Evolutionary conservation across 1,140 invertebrate genomes (phyloP).

Genomic region (Lepidostoma basale): DNA sequence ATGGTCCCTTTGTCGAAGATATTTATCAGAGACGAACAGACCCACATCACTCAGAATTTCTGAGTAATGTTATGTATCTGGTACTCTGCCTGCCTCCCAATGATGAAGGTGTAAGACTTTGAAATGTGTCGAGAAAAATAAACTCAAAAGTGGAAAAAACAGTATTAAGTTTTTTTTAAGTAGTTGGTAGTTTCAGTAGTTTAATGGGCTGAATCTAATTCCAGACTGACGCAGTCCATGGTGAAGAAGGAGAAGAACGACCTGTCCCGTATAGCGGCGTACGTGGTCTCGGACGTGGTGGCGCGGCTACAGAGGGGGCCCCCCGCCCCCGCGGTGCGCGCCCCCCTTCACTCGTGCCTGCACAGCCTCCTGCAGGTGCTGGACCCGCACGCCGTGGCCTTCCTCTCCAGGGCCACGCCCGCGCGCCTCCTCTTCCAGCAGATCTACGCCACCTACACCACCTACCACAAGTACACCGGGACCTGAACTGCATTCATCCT

Average conservation of each 20-base stretch:
- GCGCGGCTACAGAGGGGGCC: conserved; percentile 25
- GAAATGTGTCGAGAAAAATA: no score
- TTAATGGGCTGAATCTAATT: background rate
- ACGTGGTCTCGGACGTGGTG: conserved; percentile 38
- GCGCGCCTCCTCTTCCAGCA: conserved; percentile 36
- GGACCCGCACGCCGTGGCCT: conserved; percentile 33
- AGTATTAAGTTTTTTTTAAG: no score
- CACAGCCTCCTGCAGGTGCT: conserved; percentile 29
- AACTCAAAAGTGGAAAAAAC: no score
- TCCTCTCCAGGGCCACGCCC: conserved; percentile 37
- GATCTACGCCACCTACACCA: conserved; percentile 35
- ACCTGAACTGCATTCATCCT: background rate
- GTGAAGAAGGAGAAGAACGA: conserved; percentile 38
- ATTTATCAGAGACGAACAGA: no score
- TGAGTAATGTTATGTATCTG: no score
- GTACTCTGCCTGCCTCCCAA: no score
- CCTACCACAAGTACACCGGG: conserved; percentile 40
- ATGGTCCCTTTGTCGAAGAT: no score
- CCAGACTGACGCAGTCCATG: conserved; percentile 35
- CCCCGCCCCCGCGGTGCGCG: conserved; percentile 29
- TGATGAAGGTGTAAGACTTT: no score
- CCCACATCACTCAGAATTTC: no score
- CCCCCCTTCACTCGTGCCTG: conserved; percentile 35
- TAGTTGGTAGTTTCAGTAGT: no score
- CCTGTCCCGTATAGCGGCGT: conserved; percentile 28